phyloP scores from a whole-genome alignment of 2,888 invertebrate species.

The Thecocarcelia acutangulata region DNA sequence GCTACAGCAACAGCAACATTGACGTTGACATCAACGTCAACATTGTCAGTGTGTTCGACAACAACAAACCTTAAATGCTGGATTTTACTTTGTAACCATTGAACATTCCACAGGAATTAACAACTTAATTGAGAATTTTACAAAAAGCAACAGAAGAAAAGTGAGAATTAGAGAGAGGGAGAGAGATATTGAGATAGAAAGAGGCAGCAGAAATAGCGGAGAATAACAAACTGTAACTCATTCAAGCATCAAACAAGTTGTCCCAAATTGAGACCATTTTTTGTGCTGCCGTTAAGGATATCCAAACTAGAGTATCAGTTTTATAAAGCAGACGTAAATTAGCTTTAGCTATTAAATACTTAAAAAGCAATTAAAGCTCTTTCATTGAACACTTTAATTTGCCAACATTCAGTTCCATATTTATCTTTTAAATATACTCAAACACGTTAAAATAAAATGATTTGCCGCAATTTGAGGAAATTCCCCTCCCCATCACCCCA shows the following conservation, averaged over 20 bases:
- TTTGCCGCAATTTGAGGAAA: slow-evolving; percentile 4
- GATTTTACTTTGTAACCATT: slow-evolving; percentile 54
- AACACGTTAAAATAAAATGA: slow-evolving; percentile 5
- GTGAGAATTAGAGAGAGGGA: neutral
- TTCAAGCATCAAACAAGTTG: slow-evolving; percentile 39
- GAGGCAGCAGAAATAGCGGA: neutral
- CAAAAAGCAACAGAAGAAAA: slow-evolving; percentile 2
- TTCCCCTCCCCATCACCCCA: neutral
- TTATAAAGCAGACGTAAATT: neutral
- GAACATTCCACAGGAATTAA: slow-evolving; percentile 62
- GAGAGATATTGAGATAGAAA: too few species aligned
- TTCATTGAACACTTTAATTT: slow-evolving; percentile 47
- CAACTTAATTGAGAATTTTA: slow-evolving; percentile 48
- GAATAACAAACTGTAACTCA: slow-evolving; percentile 5
- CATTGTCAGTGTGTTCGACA: neutral
- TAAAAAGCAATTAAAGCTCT: slow-evolving; percentile 41
- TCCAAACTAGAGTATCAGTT: neutral
- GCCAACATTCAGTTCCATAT: slow-evolving; percentile 15
- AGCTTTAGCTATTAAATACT: slow-evolving; percentile 28
- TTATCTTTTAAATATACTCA: neutral
- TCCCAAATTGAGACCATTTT: slow-evolving; percentile 42
- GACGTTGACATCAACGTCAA: slow-evolving; percentile 3
- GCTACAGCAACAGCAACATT: slow-evolving; percentile 4
- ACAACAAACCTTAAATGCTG: slow-evolving; percentile 23
- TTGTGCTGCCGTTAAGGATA: neutral